These are phyloP conservation scores for Rhodinocichla rosea DNA, from an alignment of 2,113 vertebrate species.

Conservation along the genomic window DNA sequence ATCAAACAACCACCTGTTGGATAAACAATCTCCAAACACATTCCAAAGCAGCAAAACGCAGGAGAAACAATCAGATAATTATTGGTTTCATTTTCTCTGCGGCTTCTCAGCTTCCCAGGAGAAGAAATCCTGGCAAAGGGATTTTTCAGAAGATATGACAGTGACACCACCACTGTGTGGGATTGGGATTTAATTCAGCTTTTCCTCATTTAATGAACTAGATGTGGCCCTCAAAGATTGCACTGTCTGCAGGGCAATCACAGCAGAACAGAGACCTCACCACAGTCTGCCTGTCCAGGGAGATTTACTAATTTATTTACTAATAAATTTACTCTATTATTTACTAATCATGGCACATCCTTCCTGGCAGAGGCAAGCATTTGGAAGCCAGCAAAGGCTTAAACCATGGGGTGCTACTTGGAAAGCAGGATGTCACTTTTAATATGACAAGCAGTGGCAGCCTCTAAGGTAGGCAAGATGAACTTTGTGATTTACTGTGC, in stretches of 20 bases:
- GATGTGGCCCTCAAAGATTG: neutral
- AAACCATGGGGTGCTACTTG: neutral
- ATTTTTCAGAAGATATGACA: too few relatives aligned
- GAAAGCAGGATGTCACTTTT: accelerated
- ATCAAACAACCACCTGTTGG: too few relatives aligned
- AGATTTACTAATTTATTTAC: neutral
- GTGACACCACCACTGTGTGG: neutral
- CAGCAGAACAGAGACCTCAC: neutral
- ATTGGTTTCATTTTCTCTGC: too few relatives aligned
- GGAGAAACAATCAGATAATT: too few relatives aligned
- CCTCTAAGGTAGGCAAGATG: neutral
- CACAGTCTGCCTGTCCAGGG: neutral
- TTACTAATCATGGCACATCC: neutral
- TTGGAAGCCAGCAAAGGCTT: neutral
- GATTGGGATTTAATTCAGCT: neutral
- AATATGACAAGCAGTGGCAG: neutral
- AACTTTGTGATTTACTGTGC: neutral
- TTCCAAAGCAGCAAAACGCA: too few relatives aligned
- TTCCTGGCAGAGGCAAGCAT: neutral
- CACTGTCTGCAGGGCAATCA: neutral
- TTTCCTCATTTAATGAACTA: neutral
- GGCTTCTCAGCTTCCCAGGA: too few relatives aligned
- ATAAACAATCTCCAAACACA: too few relatives aligned
- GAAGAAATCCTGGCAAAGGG: too few relatives aligned
- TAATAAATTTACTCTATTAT: neutral